Percentiles rank a stretch among this genome's conserved stretches.
These are phyloP conservation scores for Vultur gryphus DNA, from an alignment of 2,797 vertebrate genomes.

Conservation along the genomic window DNA sequence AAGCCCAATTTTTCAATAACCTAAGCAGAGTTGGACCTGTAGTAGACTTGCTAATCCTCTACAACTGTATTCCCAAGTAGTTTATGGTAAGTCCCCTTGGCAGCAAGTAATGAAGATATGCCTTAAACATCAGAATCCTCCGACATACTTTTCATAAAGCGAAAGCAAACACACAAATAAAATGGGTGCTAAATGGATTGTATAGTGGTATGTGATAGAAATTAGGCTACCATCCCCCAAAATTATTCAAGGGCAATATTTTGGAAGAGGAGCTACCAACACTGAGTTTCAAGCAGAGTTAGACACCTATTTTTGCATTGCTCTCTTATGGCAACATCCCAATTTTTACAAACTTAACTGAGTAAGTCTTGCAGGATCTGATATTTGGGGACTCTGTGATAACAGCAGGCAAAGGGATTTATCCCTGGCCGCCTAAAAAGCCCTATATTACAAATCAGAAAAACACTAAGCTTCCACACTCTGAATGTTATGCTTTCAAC, in stretches of 20 bases:
- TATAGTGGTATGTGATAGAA: rapidly evolving
- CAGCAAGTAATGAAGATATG: neutral
- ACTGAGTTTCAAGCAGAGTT: neutral
- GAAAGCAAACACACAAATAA: neutral
- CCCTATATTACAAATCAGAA: neutral
- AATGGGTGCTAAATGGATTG: neutral
- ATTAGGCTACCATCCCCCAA: neutral
- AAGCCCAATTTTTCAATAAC: neutral
- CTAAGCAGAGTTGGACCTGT: neutral
- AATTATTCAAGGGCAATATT: neutral
- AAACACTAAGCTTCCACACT: neutral
- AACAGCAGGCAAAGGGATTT: neutral
- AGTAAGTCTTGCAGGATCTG: neutral
- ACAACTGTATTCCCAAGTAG: neutral
- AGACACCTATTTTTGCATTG: neutral
- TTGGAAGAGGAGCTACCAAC: neutral
- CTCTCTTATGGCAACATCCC: neutral
- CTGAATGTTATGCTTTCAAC: rapidly evolving
- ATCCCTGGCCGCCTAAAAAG: neutral
- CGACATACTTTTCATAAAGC: neutral
- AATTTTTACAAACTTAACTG: neutral
- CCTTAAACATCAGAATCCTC: neutral
- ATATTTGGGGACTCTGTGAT: neutral
- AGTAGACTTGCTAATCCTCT: neutral
- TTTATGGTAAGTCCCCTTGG: neutral